A percentile compares a stretch with the other conserved stretches of the same genome.
Evolutionary conservation across 2,888 invertebrate species (phyloP).

Genomic region (Minunthozetes semirufus): DNA sequence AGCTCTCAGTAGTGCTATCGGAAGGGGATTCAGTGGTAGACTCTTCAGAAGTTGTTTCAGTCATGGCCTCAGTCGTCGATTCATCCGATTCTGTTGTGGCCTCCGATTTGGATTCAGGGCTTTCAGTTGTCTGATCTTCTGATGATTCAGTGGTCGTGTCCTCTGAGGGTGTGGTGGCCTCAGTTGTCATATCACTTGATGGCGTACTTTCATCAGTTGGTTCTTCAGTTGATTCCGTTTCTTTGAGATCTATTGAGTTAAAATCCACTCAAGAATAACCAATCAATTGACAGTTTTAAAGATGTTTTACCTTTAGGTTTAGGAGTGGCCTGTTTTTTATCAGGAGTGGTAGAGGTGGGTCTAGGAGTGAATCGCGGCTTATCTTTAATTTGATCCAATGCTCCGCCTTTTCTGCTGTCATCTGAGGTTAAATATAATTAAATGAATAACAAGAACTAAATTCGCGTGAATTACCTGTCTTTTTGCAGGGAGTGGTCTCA

Average conservation of each 20-base stretch:
- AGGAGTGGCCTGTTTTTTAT: background rate
- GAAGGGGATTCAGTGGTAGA: constrained; percentile 22
- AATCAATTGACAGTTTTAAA: too few relatives aligned
- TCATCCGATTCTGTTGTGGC: background rate
- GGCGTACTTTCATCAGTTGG: background rate
- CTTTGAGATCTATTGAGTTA: background rate
- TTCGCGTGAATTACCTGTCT: constrained; percentile 65
- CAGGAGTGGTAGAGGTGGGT: background rate
- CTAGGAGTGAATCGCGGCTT: background rate
- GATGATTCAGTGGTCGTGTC: background rate
- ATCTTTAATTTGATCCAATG: background rate
- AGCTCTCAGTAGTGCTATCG: background rate
- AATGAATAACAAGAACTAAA: constrained; percentile 53
- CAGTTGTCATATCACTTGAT: background rate
- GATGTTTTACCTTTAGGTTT: background rate
- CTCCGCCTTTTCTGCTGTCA: background rate
- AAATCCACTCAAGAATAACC: too few relatives aligned
- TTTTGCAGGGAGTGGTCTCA: constrained; percentile 57
- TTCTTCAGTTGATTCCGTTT: constrained; percentile 3
- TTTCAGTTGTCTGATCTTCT: background rate
- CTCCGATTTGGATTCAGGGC: background rate
- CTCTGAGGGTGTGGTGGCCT: background rate
- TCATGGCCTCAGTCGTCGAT: background rate
- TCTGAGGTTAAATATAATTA: background rate
- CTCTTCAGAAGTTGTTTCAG: background rate